Evolutionary conservation across 2,113 vertebrate genomes (phyloP).

Genomic region (Corythornis cristatus): DNA sequence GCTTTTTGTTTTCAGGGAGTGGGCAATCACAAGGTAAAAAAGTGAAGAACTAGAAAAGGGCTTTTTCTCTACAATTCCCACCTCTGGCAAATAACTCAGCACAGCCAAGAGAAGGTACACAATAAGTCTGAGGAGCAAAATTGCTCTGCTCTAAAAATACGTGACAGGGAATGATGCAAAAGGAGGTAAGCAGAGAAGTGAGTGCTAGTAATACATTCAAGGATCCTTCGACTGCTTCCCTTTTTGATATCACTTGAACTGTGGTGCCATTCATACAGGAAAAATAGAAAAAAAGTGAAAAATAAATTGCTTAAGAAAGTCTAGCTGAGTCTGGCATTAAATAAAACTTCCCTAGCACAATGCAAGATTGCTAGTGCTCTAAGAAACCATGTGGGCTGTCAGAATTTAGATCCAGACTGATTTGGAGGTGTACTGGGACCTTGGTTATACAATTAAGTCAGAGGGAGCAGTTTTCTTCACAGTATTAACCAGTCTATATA

Average conservation of each 20-base stretch:
- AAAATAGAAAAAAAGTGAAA: not conserved
- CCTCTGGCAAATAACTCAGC: not conserved
- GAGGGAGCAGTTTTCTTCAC: not conserved
- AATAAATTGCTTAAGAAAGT: not conserved
- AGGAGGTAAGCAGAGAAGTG: not conserved
- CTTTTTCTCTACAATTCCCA: not conserved
- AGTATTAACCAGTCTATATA: not conserved
- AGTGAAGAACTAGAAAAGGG: not conserved
- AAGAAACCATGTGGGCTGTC: not conserved
- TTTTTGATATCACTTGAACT: conserved; percentile 4
- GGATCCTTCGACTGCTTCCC: not conserved
- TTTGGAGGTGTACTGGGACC: not conserved
- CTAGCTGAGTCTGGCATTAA: not conserved
- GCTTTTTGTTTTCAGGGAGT: not conserved
- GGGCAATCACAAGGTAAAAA: not conserved
- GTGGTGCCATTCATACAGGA: not conserved
- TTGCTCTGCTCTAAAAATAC: not conserved
- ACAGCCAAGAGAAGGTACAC: not conserved
- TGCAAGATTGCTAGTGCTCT: not conserved
- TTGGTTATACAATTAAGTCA: not conserved
- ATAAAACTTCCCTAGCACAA: not conserved
- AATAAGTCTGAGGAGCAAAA: not conserved
- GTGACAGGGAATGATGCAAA: not conserved
- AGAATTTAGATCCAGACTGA: not conserved
- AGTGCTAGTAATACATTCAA: not conserved